phyloP scores from a whole-genome alignment of 2,113 vertebrate genomes.

The Xyrauchen texanus region DNA sequence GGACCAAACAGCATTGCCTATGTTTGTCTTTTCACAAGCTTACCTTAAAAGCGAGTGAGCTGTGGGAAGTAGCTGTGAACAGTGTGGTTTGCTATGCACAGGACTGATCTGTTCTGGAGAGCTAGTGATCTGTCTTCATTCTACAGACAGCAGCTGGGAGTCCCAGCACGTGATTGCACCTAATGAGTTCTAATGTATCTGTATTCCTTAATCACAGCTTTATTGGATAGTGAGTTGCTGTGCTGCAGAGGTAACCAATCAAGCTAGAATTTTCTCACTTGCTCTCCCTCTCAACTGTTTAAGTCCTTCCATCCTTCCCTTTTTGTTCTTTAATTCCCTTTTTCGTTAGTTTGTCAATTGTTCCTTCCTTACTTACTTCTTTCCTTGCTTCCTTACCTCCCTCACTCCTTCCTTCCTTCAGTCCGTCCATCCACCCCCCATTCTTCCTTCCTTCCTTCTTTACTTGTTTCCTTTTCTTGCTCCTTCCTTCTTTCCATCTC shows the following conservation, averaged over 20 bases:
- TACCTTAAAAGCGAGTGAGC: neutral
- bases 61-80: neutral
- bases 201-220: constrained; percentile 27
- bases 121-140: constrained; percentile 32
- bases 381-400: too few species aligned
- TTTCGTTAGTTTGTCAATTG: too few species aligned
- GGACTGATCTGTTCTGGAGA: neutral
- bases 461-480: too few species aligned
- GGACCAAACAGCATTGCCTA: too few species aligned
- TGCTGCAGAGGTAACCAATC: neutral
- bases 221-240: neutral
- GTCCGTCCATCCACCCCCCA: too few species aligned
- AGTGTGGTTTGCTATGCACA: neutral
- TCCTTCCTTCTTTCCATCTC: too few species aligned
- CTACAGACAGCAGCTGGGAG: neutral
- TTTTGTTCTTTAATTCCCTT: neutral
- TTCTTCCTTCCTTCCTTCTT: too few species aligned
- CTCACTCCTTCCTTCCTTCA: too few species aligned
- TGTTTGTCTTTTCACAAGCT: neutral
- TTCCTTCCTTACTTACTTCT: too few species aligned
- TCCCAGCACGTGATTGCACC: neutral
- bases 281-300: neutral
- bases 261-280: neutral
- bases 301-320: neutral
- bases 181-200: constrained; percentile 17